These are phyloP conservation scores for Cephus pygmeus DNA, from an alignment of 2,888 invertebrate genomes.

Conservation along the genomic window DNA sequence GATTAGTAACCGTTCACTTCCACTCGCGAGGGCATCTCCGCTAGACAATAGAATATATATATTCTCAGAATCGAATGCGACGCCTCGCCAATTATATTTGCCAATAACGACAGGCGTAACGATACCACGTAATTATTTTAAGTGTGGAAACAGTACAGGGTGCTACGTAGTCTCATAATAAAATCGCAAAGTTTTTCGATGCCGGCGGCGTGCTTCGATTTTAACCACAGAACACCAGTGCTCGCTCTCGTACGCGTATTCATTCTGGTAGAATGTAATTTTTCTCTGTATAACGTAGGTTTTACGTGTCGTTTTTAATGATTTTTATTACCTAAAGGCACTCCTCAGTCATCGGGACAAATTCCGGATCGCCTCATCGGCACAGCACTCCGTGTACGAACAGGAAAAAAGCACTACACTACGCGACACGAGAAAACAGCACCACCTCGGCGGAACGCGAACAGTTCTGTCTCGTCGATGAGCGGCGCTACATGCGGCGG, in stretches of 20 bases:
- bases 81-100: background rate
- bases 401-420: constrained; percentile 50
- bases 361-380: constrained; percentile 49
- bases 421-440: constrained; percentile 54
- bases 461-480: constrained; percentile 48
- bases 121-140: background rate
- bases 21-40: background rate
- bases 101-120: background rate
- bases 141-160: background rate
- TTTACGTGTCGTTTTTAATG: background rate
- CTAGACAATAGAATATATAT: too few relatives aligned
- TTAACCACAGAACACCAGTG: background rate
- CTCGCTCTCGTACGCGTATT: background rate
- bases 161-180: background rate
- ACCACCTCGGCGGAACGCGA: constrained; percentile 52
- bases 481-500: constrained; percentile 39
- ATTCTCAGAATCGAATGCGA: background rate
- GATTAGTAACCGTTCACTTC: background rate
- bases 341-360: constrained; percentile 50
- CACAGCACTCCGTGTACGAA: constrained; percentile 42
- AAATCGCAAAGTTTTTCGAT: background rate
- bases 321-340: constrained; percentile 53
- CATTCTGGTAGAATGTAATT: background rate
- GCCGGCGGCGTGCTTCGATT: background rate
- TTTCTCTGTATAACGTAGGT: background rate